Evolutionary conservation across 23 tunicate genomes (phyloP).

Genomic region (Diplosoma virens): DNA sequence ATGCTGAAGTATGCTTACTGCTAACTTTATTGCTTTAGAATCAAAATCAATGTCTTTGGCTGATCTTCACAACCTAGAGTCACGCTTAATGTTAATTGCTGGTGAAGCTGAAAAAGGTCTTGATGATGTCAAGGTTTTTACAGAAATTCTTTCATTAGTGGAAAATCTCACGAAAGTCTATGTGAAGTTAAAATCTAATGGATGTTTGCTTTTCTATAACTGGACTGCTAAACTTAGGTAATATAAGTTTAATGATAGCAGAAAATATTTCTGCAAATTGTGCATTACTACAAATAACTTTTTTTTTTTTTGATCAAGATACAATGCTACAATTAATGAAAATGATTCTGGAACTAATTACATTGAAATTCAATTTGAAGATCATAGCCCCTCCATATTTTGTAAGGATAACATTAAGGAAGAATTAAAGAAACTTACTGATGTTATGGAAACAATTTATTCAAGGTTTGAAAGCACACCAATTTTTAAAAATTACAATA

Average conservation of each 20-base stretch:
- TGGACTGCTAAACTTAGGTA: constrained; percentile 55
- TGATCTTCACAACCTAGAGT: constrained; percentile 55
- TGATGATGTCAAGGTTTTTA: constrained; percentile 53
- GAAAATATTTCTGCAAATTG: too few species aligned
- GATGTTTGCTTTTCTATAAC: constrained; percentile 53
- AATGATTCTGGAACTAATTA: too few species aligned
- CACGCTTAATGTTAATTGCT: constrained; percentile 74
- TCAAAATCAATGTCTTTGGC: background rate
- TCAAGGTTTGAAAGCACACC: too few species aligned
- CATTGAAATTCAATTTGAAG: constrained; percentile 19
- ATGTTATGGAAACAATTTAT: constrained; percentile 8
- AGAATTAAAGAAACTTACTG: constrained; percentile 27
- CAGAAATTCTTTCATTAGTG: constrained; percentile 27
- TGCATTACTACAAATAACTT: too few species aligned
- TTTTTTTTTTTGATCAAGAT: too few species aligned
- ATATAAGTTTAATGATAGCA: background rate
- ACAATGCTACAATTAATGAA: too few species aligned
- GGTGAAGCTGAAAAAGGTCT: constrained; percentile 63
- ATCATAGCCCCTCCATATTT: constrained; percentile 12
- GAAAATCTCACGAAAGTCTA: constrained; percentile 51
- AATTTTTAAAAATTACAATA: too few species aligned
- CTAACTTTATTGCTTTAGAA: background rate
- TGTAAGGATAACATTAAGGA: constrained; percentile 22
- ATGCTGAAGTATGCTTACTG: background rate
- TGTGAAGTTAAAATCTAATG: constrained; percentile 39